A percentile compares a stretch with the other conserved stretches of the same genome.
These are phyloP conservation scores for Semotilus atromaculatus DNA, from an alignment of 2,797 vertebrate genomes.

Conservation along the genomic window DNA sequence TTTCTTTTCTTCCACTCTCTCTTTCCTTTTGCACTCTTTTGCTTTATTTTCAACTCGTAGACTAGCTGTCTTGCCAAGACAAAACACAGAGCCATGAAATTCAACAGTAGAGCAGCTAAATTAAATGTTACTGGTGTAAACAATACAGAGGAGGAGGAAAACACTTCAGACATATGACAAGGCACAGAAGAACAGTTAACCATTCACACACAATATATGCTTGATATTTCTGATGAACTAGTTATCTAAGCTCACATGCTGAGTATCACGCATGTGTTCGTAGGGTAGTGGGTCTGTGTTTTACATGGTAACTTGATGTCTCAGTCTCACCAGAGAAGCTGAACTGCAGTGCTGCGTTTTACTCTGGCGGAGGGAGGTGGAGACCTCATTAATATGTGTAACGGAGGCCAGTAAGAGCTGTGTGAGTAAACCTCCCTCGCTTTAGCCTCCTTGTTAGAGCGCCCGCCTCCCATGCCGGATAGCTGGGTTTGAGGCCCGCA, in stretches of 20 bases:
- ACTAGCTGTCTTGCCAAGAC: slow-evolving; percentile 36
- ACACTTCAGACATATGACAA: slow-evolving; percentile 8
- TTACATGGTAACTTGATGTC: not conserved
- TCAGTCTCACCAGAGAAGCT: slow-evolving; percentile 1
- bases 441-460: too few species aligned
- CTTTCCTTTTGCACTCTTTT: slow-evolving; percentile 11
- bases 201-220: not conserved
- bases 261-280: not conserved
- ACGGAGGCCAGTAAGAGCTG: too few species aligned
- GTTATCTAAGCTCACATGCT: not conserved
- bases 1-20: not conserved
- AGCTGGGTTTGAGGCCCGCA: too few species aligned
- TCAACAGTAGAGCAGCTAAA: slow-evolving; percentile 64
- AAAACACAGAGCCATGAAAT: slow-evolving; percentile 39
- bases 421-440: too few species aligned
- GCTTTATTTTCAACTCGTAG: slow-evolving; percentile 18
- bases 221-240: not conserved
- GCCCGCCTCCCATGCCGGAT: too few species aligned
- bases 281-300: not conserved
- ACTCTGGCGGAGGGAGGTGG: not conserved
- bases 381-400: slow-evolving; percentile 9
- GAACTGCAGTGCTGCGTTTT: slow-evolving; percentile 11
- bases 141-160: slow-evolving; percentile 56
- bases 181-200: slow-evolving; percentile 14
- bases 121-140: slow-evolving; percentile 68